Conservation (phyloP, 2,888 invertebrate genomes). For the Harpalus rubripes region DNA sequence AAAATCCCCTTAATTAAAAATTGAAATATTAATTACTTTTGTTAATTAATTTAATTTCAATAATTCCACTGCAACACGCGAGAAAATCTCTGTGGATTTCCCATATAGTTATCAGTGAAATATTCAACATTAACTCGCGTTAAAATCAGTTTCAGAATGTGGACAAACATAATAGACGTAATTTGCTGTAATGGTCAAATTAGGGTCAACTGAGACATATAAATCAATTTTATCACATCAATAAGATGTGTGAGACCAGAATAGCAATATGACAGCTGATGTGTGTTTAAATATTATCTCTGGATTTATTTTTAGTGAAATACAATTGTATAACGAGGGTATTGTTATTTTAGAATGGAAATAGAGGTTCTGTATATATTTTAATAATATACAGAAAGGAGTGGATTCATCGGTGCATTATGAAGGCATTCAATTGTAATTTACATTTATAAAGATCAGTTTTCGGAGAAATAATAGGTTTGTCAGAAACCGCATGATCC, state of each 20-base stretch:
- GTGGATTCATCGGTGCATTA: no score
- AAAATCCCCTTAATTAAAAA: neutral
- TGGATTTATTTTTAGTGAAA: neutral
- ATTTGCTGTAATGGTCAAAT: constrained; percentile 21
- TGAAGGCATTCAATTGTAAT: no score
- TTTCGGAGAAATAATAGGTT: no score
- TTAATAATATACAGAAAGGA: no score
- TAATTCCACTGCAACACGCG: neutral
- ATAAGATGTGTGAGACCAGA: constrained; percentile 8
- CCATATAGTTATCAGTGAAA: neutral
- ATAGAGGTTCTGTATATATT: neutral
- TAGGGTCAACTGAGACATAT: constrained; percentile 39
- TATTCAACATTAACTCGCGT: neutral
- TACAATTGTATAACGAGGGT: neutral
- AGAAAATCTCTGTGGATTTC: neutral
- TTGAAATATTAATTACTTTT: constrained; percentile 20
- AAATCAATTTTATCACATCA: constrained; percentile 38
- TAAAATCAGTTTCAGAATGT: neutral
- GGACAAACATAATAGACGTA: constrained; percentile 34
- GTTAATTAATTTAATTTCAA: constrained; percentile 10
- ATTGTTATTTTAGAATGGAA: neutral
- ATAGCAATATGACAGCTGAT: neutral
- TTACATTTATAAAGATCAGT: no score
- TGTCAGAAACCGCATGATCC: no score
- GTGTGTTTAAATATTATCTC: neutral